phyloP scores from a whole-genome alignment of 2,797 vertebrate genomes.

The Chelmon rostratus region DNA sequence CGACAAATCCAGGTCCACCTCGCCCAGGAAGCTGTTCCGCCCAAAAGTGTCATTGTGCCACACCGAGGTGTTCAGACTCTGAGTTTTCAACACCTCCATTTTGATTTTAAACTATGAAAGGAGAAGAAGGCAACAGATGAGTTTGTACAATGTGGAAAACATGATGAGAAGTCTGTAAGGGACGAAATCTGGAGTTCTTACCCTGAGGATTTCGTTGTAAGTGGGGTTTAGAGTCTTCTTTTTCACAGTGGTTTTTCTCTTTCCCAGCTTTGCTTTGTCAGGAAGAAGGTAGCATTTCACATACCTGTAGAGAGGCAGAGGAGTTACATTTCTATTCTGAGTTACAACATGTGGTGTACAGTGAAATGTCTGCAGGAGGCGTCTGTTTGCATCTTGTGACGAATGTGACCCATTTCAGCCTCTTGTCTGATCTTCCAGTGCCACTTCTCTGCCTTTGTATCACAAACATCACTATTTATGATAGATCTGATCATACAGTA shows the following conservation, averaged over 20 bases:
- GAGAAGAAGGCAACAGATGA: background rate
- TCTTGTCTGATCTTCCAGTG: background rate
- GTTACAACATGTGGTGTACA: background rate
- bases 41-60: conserved; percentile 96
- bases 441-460: accelerated
- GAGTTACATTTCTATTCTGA: background rate
- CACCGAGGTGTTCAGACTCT: conserved; percentile 91
- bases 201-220: conserved; percentile 94
- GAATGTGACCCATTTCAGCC: background rate
- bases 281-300: conserved; percentile 95
- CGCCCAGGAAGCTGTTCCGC: conserved; percentile 93
- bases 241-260: conserved; percentile 93
- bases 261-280: conserved; percentile 93
- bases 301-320: conserved; percentile 85
- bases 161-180: background rate
- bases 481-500: background rate
- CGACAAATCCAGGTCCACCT: conserved; percentile 91
- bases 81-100: conserved; percentile 85
- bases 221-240: conserved; percentile 94
- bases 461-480: background rate
- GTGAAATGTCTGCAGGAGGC: background rate
- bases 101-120: conserved; percentile 89
- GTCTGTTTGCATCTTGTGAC: background rate
- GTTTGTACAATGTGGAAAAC: background rate
- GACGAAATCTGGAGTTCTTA: conserved; percentile 70